These are phyloP conservation scores for Varecia variegata DNA, from an alignment of 2,797 vertebrate genomes.

Conservation along the genomic window DNA sequence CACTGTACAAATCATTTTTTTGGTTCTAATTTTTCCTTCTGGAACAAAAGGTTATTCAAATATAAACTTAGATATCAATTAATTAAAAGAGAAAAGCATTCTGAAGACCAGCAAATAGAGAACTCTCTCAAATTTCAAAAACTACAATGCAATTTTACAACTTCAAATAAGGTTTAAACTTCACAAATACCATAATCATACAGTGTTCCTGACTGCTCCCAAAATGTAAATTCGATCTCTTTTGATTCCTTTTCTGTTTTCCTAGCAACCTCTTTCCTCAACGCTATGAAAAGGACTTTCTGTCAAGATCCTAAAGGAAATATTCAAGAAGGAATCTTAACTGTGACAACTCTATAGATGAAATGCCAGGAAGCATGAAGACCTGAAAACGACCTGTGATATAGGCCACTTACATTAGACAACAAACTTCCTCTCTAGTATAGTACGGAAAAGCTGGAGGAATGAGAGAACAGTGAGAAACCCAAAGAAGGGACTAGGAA, in stretches of 20 bases:
- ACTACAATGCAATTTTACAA: background rate
- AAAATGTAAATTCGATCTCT: background rate
- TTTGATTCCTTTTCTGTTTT: conserved; percentile 22
- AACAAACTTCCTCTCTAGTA: background rate
- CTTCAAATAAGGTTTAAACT: background rate
- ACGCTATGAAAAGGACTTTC: conserved; percentile 4
- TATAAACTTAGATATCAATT: background rate
- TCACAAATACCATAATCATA: background rate
- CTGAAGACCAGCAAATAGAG: conserved; percentile 16
- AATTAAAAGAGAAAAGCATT: conserved; percentile 40
- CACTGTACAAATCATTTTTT: background rate
- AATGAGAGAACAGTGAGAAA: background rate
- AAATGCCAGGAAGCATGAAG: conserved; percentile 4
- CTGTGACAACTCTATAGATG: background rate
- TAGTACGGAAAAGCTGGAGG: background rate
- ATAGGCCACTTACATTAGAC: background rate
- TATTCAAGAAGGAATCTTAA: background rate
- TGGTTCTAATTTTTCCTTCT: background rate
- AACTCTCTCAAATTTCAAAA: conserved; percentile 42
- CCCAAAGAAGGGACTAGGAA: background rate
- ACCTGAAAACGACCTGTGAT: background rate
- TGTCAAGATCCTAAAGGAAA: conserved; percentile 1
- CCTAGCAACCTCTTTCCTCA: background rate
- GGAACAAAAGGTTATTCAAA: background rate
- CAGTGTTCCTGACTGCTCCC: background rate